These are phyloP conservation scores for Gasterosteus nipponicus DNA, from an alignment of 2,113 vertebrate genomes.

Conservation along the genomic window DNA sequence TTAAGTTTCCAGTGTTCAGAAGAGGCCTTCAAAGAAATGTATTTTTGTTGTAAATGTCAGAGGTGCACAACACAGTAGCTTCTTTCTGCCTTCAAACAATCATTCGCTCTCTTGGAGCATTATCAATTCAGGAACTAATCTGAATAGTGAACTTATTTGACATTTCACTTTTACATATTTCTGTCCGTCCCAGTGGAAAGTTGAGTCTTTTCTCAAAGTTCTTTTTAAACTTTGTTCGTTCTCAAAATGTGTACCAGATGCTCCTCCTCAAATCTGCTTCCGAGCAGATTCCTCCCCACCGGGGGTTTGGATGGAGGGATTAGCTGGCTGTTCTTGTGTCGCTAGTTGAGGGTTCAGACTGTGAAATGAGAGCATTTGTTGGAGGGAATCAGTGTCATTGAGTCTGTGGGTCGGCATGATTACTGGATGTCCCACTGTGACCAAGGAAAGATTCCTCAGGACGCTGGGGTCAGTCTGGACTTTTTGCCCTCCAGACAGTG, in stretches of 20 bases:
- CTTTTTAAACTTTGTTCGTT: constrained; percentile 9
- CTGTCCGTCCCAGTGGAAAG: not conserved
- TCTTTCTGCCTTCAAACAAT: constrained; percentile 36
- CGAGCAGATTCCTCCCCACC: constrained; percentile 60
- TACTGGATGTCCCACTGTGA: constrained; percentile 33
- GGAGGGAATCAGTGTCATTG: constrained; percentile 56
- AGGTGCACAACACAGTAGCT: not conserved
- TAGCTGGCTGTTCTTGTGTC: constrained; percentile 37
- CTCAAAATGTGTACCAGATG: constrained; percentile 20
- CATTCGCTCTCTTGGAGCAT: constrained; percentile 15
- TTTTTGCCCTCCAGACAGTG: not conserved
- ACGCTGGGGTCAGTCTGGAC: constrained; percentile 31
- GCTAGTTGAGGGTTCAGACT: constrained; percentile 28
- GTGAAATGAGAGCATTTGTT: constrained; percentile 56
- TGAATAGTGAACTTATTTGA: constrained; percentile 28
- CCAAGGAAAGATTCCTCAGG: constrained; percentile 9
- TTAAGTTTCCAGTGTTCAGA: not conserved
- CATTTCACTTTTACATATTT: constrained; percentile 31
- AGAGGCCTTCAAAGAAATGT: constrained; percentile 11
- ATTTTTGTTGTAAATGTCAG: not conserved
- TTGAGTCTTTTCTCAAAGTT: constrained; percentile 26
- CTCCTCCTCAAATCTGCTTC: constrained; percentile 38
- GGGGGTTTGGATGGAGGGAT: constrained; percentile 52
- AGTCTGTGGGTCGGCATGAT: constrained; percentile 40
- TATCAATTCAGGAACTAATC: constrained; percentile 34